Evolutionary conservation across 2,797 vertebrate genomes (phyloP), one percentile per base, ranked within the genome.

Genomic region (Enteromius paludinosus): DNA sequence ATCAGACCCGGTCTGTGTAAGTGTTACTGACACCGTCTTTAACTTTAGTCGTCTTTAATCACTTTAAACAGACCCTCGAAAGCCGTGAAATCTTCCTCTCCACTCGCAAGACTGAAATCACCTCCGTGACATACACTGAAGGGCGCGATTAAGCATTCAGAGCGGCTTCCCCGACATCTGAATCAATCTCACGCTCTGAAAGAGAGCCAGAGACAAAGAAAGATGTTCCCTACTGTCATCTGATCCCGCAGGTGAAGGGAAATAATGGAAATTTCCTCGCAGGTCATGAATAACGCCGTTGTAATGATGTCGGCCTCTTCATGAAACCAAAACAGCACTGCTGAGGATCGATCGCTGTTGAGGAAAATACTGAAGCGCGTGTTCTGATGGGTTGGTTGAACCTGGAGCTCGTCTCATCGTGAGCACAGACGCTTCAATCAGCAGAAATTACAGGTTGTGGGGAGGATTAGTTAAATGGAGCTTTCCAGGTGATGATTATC

Each of bases 101-200:
- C 15, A 20, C 43, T 77, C 56, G 2, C 38, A n/a, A 9, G 23
- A 14, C 56, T n/a, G 7, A 15, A 33, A 12, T 78, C 30, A 66
- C 45, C 45, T 65, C 80, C 72, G 81, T 68, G 82, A 76, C 54
- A 72, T 78, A 86, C 70, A 45, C 68, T 79, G 85, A 87, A 90
- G 87, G 89, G 89, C 84, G 43, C 83, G 78, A 91, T 91, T 90
- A 88, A 85, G 85, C 84, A 90, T 92, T 91, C 88, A 77, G 49
- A 83, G 85, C 85, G 86, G 83, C 87, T 72, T 62, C 81, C 38
- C 75, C 78, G 47, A 52, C 83, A 88, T 92, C 86, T 35, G 84
- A 92, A 91, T 93, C 90, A 92, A 92, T 94, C 89, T 92, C 87
- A 84, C 84, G 88, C 90, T 92, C 88, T 84, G 87, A 86, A 88